Percentiles rank a stretch among this genome's conserved stretches.
phyloP scores from a whole-genome alignment of 2,113 vertebrate genomes.

The Heterocephalus glaber region DNA sequence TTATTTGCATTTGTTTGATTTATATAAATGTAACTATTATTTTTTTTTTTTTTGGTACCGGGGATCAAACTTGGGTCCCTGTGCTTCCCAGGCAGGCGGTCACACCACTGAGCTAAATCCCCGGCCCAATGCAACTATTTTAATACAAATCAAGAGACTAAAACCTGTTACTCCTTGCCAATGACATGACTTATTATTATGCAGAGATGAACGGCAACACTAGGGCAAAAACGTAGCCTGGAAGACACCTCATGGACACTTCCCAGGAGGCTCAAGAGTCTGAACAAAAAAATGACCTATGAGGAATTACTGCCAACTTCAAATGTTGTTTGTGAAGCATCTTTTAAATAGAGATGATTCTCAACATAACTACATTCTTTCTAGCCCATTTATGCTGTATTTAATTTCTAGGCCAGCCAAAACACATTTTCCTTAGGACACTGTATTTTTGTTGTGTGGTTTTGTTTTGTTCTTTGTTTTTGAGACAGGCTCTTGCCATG shows the following conservation, averaged over 20 bases:
- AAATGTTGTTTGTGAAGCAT: neutral
- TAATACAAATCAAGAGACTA: neutral
- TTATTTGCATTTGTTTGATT: neutral
- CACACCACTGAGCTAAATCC: too few species aligned
- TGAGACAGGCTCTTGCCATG: neutral
- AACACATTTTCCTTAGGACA: neutral
- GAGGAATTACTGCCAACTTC: neutral
- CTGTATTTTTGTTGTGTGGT: neutral
- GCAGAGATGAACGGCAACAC: neutral
- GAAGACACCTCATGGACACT: neutral
- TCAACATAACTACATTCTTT: neutral
- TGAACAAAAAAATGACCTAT: neutral
- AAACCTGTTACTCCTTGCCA: neutral
- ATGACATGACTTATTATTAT: neutral
- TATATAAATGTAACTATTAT: neutral
- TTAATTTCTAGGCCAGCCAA: neutral
- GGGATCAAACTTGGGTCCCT: too few species aligned
- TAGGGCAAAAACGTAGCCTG: neutral
- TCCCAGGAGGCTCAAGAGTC: neutral
- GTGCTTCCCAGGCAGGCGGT: too few species aligned
- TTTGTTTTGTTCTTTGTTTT: neutral
- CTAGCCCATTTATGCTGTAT: neutral
- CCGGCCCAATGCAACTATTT: too few species aligned
- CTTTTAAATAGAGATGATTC: neutral
- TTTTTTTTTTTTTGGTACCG: too few species aligned